A percentile compares a stretch with the other conserved stretches of the same genome.
Evolutionary conservation across 2,113 vertebrate species (phyloP).

Genomic region (Camelus dromedarius): DNA sequence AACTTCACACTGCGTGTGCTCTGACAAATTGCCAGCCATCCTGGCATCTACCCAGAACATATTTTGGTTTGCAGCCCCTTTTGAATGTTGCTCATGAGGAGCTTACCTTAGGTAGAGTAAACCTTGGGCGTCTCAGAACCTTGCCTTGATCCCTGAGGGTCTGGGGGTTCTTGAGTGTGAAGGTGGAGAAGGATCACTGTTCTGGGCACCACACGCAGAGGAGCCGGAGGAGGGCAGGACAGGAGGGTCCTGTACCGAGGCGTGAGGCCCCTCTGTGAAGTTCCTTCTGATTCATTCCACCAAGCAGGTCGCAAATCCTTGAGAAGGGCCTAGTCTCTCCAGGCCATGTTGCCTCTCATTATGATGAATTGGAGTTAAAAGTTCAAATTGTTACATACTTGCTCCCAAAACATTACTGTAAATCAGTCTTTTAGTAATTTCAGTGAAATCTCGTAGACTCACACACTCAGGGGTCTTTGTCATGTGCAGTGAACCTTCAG

Average conservation of each 20-base stretch:
- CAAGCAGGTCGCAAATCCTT: not conserved
- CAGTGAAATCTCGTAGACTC: not conserved
- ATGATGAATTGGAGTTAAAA: not conserved
- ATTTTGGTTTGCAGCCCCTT: not conserved
- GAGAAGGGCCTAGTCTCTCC: not conserved
- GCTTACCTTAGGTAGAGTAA: not conserved
- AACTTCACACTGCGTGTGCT: not conserved
- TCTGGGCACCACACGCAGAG: rapidly evolving
- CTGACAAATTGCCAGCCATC: not conserved
- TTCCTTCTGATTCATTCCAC: not conserved
- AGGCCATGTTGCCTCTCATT: not conserved
- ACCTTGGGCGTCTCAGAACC: not conserved
- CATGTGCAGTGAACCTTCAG: not conserved
- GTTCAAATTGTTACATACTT: not conserved
- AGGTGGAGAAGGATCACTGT: not conserved
- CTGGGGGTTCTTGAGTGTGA: not conserved
- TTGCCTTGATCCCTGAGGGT: not conserved
- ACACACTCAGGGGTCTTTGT: not conserved
- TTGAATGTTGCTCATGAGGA: not conserved
- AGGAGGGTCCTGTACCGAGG: not conserved
- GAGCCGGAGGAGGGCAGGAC: not conserved
- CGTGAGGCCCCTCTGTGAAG: not conserved
- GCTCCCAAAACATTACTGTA: not conserved
- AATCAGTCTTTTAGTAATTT: not conserved
- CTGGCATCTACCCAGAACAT: not conserved